Evolutionary conservation across 1,140 invertebrate genomes (phyloP).

Genomic region (Laupala kohalensis): DNA sequence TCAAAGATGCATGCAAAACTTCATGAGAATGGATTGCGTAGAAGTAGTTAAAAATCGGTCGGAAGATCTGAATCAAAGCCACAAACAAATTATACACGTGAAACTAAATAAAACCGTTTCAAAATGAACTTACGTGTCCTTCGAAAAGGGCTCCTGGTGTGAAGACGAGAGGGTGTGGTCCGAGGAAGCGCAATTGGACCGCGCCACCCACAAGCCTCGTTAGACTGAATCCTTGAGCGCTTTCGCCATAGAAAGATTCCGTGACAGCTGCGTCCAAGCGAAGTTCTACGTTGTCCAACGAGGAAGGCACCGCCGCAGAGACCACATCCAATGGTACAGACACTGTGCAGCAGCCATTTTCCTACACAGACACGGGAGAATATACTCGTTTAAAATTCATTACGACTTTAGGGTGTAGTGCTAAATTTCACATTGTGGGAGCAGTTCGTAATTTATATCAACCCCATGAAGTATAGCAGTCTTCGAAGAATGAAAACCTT

Average conservation of each 20-base stretch:
- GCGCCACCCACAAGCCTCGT: slow-evolving; percentile 34
- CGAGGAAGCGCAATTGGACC: slow-evolving; percentile 37
- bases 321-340: slow-evolving; percentile 6
- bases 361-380: slow-evolving; percentile 11
- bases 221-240: slow-evolving; percentile 30
- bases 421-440: too few relatives aligned
- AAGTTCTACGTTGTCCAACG: slow-evolving; percentile 19
- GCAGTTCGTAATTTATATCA: too few relatives aligned
- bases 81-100: too few relatives aligned
- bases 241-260: slow-evolving; percentile 27
- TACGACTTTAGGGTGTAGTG: too few relatives aligned
- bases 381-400: too few relatives aligned
- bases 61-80: too few relatives aligned
- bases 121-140: slow-evolving; percentile 33
- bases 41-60: too few relatives aligned
- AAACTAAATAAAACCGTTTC: too few relatives aligned
- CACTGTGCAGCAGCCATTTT: slow-evolving; percentile 6
- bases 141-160: slow-evolving; percentile 40
- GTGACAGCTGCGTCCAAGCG: slow-evolving; percentile 24
- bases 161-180: slow-evolving; percentile 35
- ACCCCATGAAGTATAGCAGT: too few relatives aligned
- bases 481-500: too few relatives aligned
- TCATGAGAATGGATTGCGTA: too few relatives aligned
- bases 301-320: slow-evolving; percentile 3
- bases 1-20: too few relatives aligned